These are phyloP conservation scores for Naja naja DNA, from an alignment of 2,113 vertebrate species.

Conservation along the genomic window DNA sequence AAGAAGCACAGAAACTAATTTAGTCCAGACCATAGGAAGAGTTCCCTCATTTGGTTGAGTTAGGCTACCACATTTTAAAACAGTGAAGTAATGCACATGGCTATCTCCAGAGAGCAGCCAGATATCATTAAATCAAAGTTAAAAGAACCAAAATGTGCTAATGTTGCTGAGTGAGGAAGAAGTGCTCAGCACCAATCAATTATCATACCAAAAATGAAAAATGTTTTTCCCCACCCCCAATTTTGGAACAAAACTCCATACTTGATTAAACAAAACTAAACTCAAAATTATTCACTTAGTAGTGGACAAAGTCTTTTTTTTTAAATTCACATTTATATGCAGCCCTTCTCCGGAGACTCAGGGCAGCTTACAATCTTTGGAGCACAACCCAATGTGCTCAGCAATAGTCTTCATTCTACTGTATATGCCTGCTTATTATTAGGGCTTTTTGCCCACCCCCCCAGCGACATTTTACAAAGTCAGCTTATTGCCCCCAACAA, in stretches of 20 bases:
- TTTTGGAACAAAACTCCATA: neutral
- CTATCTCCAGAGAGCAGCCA: neutral
- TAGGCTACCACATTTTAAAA: neutral
- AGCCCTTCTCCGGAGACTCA: too few species aligned
- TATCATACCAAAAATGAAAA: neutral
- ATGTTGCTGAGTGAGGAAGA: neutral
- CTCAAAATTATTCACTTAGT: neutral
- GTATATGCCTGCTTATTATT: too few species aligned
- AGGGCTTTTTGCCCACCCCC: too few species aligned
- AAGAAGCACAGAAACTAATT: neutral
- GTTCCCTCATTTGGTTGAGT: neutral
- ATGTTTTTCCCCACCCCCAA: neutral
- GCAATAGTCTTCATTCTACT: too few species aligned
- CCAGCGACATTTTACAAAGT: too few species aligned
- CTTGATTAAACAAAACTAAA: neutral
- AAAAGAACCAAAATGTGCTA: neutral
- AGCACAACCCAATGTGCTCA: too few species aligned
- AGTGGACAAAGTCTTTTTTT: neutral
- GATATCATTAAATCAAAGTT: neutral
- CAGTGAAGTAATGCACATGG: neutral
- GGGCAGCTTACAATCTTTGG: too few species aligned
- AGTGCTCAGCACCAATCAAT: neutral
- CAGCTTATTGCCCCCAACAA: too few species aligned
- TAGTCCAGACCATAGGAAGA: neutral
- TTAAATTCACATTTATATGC: too few species aligned